Base-by-base conservation (phyloP, 1,140 invertebrate species). In the Homalodisca vitripennis region DNA sequence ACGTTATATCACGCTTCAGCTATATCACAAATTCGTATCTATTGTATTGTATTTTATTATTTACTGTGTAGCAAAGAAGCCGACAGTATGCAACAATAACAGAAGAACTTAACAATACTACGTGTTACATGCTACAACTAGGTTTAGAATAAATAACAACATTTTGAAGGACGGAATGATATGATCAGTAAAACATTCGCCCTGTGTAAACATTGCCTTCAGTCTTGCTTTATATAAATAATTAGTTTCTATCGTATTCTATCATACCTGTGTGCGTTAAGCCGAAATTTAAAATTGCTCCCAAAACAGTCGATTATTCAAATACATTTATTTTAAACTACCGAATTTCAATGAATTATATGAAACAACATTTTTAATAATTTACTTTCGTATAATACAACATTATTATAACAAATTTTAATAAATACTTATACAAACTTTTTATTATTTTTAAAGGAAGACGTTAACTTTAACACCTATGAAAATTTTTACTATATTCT, bases 1-100 rank as follows among this genome's bases (percentile, higher is more conserved):
- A 48, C 32, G 27, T 51, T 48, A 34, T 71, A 71, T 71, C 70
- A 71, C 70, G 70, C 70, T 63, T 55, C 70, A 71, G 70, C 70
- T 71, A 68, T 71, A 71, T 71, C 70, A 71, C 70, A 68, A 63
- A 17, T 26, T 63, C 60, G 55, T 68, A 68, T 67, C 48, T 53
- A 14, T 60, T 60, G 27, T 27, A 26, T n/a, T n/a, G n/a, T n/a
- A n/a, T n/a, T n/a, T n/a, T n/a, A n/a, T n/a, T n/a, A n/a, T n/a
- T n/a, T n/a, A n/a, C n/a, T n/a, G n/a, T n/a, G 6, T 57, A 57
- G 20, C 20, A 10, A 41, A 41, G 34, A 17, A 17, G 34, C 34
- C 17, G 34, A 41, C 17, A 17, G 17, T 20, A 53, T 51, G 10
- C 22, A 27, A 27, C 24, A 24, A 26, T 27, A 27, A 60, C 14